Conservation (phyloP, 1,140 invertebrate species). For the Drosophila varians region DNA sequence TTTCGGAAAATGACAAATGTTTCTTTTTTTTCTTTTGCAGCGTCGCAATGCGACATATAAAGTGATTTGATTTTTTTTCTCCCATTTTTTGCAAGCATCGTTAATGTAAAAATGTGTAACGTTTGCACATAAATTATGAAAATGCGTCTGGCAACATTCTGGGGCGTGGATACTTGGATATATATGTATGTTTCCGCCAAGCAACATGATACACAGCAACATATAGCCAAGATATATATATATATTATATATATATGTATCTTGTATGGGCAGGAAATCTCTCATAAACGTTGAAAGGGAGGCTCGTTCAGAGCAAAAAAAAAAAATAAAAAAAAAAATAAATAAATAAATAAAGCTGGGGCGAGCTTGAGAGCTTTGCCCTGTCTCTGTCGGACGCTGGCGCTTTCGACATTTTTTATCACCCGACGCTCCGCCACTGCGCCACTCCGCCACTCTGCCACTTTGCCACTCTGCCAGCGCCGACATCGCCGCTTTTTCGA, state of each 20-base stretch:
- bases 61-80: constrained; percentile 1
- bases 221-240: neutral
- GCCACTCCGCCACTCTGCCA: neutral
- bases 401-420: constrained; percentile 44
- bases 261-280: constrained; percentile 34
- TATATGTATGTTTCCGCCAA: neutral
- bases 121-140: constrained; percentile 68
- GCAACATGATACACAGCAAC: constrained; percentile 1
- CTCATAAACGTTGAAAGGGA: constrained; percentile 58
- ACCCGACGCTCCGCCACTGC: neutral
- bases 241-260: neutral
- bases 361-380: constrained; percentile 24
- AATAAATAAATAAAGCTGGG: constrained; percentile 33
- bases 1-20: constrained; percentile 28
- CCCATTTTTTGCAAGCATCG: constrained; percentile 6
- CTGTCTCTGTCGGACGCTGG: neutral
- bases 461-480: neutral
- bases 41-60: constrained; percentile 44
- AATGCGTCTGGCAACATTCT: constrained; percentile 72
- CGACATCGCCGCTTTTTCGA: constrained; percentile 49
- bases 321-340: constrained; percentile 20
- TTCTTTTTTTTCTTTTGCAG: neutral
- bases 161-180: constrained; percentile 14
- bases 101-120: constrained; percentile 41
- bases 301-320: constrained; percentile 56